Percentiles rank a stretch among this genome's conserved stretches.
Conservation (phyloP, 2,797 vertebrate genomes). For the Apogon talboti region DNA sequence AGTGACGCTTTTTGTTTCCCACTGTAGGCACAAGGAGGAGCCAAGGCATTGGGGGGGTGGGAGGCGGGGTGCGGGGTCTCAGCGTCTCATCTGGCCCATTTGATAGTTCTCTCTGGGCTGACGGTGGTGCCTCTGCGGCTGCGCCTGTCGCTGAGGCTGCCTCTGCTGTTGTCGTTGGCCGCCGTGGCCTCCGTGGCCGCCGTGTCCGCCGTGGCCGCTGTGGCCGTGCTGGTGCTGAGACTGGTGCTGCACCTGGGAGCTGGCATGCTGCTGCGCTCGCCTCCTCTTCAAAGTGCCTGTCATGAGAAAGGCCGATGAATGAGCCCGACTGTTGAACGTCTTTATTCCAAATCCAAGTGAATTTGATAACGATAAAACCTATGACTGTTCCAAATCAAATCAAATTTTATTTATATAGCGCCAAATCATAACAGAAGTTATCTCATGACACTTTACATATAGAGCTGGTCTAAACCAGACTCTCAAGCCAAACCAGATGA, state of each 20-base stretch:
- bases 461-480: too few relatives aligned
- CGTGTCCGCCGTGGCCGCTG: slow-evolving; percentile 68
- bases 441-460: too few relatives aligned
- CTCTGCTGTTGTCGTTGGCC: slow-evolving; percentile 76
- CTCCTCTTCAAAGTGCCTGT: slow-evolving; percentile 97
- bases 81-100: slow-evolving; percentile 98
- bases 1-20: slow-evolving; percentile 94
- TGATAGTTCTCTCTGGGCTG: slow-evolving; percentile 96
- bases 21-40: slow-evolving; percentile 99
- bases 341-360: background rate
- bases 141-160: slow-evolving; percentile 77
- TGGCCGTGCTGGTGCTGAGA: slow-evolving; percentile 87
- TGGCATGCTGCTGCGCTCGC: slow-evolving; percentile 91
- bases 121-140: slow-evolving; percentile 91
- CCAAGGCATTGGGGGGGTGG: slow-evolving; percentile 92
- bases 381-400: too few relatives aligned
- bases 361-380: background rate
- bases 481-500: too few relatives aligned
- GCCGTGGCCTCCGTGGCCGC: slow-evolving; percentile 55
- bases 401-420: too few relatives aligned
- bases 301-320: background rate
- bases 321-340: too few relatives aligned
- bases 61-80: slow-evolving; percentile 84
- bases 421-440: too few relatives aligned
- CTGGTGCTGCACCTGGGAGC: slow-evolving; percentile 87